Evolutionary conservation across 2,888 invertebrate genomes (phyloP).

Genomic region (Apotomis capreana): DNA sequence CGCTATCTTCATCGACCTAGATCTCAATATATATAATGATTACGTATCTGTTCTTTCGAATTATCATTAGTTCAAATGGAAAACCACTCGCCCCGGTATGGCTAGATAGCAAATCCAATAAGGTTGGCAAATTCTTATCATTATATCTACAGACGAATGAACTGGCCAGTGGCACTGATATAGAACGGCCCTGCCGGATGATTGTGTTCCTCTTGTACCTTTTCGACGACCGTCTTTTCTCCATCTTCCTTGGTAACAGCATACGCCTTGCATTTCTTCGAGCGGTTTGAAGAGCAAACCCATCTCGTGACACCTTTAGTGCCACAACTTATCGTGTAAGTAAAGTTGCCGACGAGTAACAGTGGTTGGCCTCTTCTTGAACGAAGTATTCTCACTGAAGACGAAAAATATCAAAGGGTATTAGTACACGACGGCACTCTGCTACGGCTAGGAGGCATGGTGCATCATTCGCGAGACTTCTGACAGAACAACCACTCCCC

Average conservation of each 20-base stretch:
- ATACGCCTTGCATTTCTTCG: slow-evolving; percentile 24
- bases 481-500: no score
- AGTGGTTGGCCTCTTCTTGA: slow-evolving; percentile 30
- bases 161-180: slow-evolving; percentile 22
- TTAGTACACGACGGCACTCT: no score
- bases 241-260: not conserved
- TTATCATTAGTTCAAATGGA: no score
- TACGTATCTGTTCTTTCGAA: no score
- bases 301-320: slow-evolving; percentile 3
- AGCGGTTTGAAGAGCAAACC: slow-evolving; percentile 34
- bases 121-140: not conserved
- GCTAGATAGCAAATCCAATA: no score
- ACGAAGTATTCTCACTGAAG: slow-evolving; percentile 22
- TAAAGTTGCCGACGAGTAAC: slow-evolving; percentile 16
- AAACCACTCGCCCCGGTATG: no score
- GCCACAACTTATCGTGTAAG: slow-evolving; percentile 10
- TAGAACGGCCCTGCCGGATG: slow-evolving; percentile 16
- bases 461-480: no score
- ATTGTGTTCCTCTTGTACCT: slow-evolving; percentile 18
- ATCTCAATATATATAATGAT: no score
- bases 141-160: slow-evolving; percentile 19
- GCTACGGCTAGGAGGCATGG: no score
- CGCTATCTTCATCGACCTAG: no score
- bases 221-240: not conserved
- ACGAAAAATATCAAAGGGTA: not conserved